phyloP scores from a whole-genome alignment of 2,113 vertebrate genomes.

The Raphicerus campestris region DNA sequence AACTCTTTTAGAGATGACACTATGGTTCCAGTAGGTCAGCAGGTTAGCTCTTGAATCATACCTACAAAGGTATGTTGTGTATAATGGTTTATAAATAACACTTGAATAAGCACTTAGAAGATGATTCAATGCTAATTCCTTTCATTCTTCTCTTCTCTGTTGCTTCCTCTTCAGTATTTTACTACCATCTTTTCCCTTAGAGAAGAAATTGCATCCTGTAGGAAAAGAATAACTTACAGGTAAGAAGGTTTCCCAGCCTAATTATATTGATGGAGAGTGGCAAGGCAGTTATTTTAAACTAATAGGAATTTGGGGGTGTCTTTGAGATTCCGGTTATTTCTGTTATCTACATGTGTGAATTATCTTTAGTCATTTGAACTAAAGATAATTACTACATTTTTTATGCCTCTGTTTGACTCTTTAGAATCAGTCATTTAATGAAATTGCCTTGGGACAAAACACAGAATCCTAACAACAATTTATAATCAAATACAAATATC shows the following conservation, averaged over 20 bases:
- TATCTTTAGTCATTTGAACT: not conserved
- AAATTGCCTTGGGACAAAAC: constrained; percentile 29
- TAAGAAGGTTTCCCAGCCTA: not conserved
- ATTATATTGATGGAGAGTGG: not conserved
- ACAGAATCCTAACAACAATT: constrained; percentile 23
- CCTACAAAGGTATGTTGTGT: not conserved
- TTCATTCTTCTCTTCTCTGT: not conserved
- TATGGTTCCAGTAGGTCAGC: not conserved
- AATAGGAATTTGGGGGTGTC: not conserved
- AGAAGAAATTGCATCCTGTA: not conserved
- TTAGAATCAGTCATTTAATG: constrained; percentile 42
- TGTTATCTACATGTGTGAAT: not conserved
- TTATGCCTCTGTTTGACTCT: not conserved
- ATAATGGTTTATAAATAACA: not conserved
- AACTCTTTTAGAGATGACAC: not conserved
- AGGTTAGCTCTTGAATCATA: not conserved
- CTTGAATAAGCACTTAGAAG: not conserved
- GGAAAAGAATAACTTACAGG: not conserved
- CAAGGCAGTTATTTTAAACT: not conserved
- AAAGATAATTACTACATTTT: not conserved
- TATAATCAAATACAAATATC: constrained; percentile 34
- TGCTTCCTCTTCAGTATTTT: not conserved
- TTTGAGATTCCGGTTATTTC: not conserved
- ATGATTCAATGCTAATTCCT: not conserved
- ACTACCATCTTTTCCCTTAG: not conserved